phyloP scores from a whole-genome alignment of 2,113 vertebrate species.

The Alligator mississippiensis region DNA sequence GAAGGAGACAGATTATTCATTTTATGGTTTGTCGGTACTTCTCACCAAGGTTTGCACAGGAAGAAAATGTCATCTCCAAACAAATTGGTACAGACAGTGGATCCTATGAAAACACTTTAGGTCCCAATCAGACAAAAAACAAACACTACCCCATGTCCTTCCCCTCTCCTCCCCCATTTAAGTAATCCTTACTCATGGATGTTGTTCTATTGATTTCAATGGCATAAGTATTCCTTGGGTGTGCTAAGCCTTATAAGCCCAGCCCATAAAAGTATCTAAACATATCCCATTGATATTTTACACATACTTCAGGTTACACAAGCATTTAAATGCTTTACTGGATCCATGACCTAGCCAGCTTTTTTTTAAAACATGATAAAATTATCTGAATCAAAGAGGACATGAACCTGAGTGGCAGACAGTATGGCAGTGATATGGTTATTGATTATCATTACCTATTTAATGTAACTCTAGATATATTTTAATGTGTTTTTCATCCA shows the following conservation, averaged over 20 bases:
- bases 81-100: conserved; percentile 39
- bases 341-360: background rate
- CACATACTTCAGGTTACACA: background rate
- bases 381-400: too few species aligned
- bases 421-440: background rate
- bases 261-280: background rate
- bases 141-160: background rate
- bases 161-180: too few species aligned
- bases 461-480: background rate
- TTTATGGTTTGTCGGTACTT: conserved; percentile 65
- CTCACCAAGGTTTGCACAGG: conserved; percentile 64
- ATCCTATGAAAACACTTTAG: background rate
- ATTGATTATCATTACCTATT: background rate
- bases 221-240: background rate
- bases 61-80: conserved; percentile 58
- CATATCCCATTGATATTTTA: background rate
- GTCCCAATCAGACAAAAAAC: background rate
- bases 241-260: too few species aligned
- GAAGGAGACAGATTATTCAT: conserved; percentile 50
- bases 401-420: too few species aligned
- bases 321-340: background rate
- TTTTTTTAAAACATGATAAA: background rate
- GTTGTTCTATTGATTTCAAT: background rate
- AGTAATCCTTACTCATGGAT: background rate
- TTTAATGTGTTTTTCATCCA: background rate